These are phyloP conservation scores for Drosophila lacertosa DNA, from an alignment of 1,140 invertebrate genomes.

Conservation along the genomic window DNA sequence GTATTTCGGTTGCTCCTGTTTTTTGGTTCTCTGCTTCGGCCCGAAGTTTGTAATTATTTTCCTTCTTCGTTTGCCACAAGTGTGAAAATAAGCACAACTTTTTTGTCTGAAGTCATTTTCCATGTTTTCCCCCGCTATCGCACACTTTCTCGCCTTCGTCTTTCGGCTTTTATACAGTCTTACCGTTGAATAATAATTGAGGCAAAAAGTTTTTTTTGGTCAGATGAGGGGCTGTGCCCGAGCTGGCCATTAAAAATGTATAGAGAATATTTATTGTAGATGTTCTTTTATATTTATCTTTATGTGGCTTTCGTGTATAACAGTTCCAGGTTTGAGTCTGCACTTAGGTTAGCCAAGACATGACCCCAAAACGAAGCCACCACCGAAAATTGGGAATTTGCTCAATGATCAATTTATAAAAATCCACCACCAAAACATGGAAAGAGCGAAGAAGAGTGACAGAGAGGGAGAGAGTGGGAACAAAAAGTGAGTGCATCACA, in stretches of 20 bases:
- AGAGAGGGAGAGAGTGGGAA: neutral
- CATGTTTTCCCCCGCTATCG: slow-evolving; percentile 23
- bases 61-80: slow-evolving; percentile 70
- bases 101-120: slow-evolving; percentile 70
- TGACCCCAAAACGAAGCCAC: slow-evolving; percentile 27
- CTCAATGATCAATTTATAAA: neutral
- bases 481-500: neutral
- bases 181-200: slow-evolving; percentile 44
- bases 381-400: slow-evolving; percentile 30
- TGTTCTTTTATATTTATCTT: slow-evolving; percentile 34
- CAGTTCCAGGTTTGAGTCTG: slow-evolving; percentile 22
- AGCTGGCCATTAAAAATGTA: slow-evolving; percentile 57
- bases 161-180: slow-evolving; percentile 29
- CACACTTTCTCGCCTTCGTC: slow-evolving; percentile 1
- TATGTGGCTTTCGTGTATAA: neutral
- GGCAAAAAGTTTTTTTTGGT: slow-evolving; percentile 60
- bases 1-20: slow-evolving; percentile 35
- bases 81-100: slow-evolving; percentile 77
- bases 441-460: neutral
- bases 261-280: slow-evolving; percentile 48
- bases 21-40: slow-evolving; percentile 38
- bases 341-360: slow-evolving; percentile 26
- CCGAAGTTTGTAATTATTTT: slow-evolving; percentile 80
- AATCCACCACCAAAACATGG: neutral
- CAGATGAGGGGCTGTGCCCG: neutral